These are phyloP conservation scores for Etheostoma nigrum DNA, from an alignment of 2,797 vertebrate species.

Conservation along the genomic window DNA sequence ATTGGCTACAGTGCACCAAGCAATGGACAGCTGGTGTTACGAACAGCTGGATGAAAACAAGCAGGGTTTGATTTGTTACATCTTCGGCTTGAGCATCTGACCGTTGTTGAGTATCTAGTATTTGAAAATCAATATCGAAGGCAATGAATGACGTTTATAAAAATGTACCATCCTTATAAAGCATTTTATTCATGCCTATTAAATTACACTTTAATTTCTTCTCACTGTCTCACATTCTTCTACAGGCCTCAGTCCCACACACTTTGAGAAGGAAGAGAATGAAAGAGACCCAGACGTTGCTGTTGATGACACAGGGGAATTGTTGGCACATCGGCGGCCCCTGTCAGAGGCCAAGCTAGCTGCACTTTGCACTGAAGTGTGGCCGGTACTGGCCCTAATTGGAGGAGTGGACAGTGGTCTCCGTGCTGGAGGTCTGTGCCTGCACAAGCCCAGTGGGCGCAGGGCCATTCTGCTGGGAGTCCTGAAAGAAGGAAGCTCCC, in stretches of 20 bases:
- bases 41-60: slow-evolving; percentile 16
- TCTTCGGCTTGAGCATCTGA: background rate
- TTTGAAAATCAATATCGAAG: background rate
- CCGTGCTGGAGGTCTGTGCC: slow-evolving; percentile 84
- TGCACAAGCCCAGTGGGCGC: slow-evolving; percentile 84
- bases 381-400: slow-evolving; percentile 87
- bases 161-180: background rate
- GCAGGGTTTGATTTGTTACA: background rate
- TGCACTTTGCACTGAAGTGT: slow-evolving; percentile 84
- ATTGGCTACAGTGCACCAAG: background rate
- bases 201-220: background rate
- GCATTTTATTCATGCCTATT: background rate
- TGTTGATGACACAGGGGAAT: slow-evolving; percentile 54
- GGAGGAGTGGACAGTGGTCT: slow-evolving; percentile 88
- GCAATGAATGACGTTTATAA: background rate
- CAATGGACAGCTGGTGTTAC: background rate
- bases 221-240: slow-evolving; percentile 10
- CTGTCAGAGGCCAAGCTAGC: slow-evolving; percentile 84
- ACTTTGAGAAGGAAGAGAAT: slow-evolving; percentile 66
- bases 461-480: slow-evolving; percentile 86
- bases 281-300: slow-evolving; percentile 33
- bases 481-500: slow-evolving; percentile 84
- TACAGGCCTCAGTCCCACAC: slow-evolving; percentile 63
- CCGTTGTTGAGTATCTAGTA: background rate
- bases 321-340: slow-evolving; percentile 55